Evolutionary conservation across 2,797 vertebrate species (phyloP), one percentile per base, ranked within the genome.

Genomic region (Sciurus carolinensis): DNA sequence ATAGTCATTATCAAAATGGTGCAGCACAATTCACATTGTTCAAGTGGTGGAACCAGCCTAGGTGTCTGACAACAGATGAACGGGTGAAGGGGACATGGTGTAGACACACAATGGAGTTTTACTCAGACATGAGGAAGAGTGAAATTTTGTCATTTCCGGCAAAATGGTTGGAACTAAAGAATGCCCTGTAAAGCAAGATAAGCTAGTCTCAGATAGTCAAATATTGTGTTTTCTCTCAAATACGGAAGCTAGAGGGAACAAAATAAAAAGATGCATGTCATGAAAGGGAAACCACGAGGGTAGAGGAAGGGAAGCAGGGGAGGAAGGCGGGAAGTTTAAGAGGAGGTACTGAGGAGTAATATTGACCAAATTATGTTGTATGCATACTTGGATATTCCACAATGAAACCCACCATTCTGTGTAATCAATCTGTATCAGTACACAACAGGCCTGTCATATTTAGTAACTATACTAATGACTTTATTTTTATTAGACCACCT

Each of bases 401-500:
- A 67, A 67, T n/a, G 2, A 67, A 67, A 17, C 33, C 33, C 15
- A 18, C 15, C n/a, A 18, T n/a, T 67, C 33, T 67, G 66, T 67
- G 17, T 67, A 7, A 67, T 67, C n/a, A 17, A n/a, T 67, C 33
- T 67, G 66, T 7, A 67, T 13, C 13, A 67, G n/a, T 67, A n/a
- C 7, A n/a, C 17, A 67, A 69, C 39, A 76, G 1, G 1, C 1
- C 39, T 90, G 28, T 94, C 15, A 42, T 75, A 76, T 84, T 47
- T 84, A 42, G 54, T 90, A 94, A 57, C 67, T 67, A 66, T 64
- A 39, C 52, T 94, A 90, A 83, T 36, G 39, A 22, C 9, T 87
- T 26, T 84, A 69, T 92, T 59, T 94, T 67, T 47, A 87, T 95
- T 91, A 82, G 90, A 94, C 11, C 4, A 62, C 9, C 4, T 54